phyloP scores from a whole-genome alignment of 2,888 invertebrate genomes.

The Eurytoma adleriae region DNA sequence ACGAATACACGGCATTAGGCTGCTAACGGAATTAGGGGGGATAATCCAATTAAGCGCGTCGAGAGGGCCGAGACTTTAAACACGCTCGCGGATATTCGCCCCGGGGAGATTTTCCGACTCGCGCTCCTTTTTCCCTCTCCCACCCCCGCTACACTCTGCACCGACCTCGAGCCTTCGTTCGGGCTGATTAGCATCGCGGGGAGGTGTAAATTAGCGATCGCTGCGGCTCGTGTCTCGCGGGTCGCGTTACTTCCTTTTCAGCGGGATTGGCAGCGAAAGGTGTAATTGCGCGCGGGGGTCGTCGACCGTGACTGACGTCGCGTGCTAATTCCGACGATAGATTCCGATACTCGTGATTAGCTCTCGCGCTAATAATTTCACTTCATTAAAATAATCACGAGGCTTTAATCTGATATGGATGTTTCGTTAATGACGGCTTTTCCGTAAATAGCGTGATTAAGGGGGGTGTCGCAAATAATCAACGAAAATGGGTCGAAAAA shows the following conservation, averaged over 20 bases:
- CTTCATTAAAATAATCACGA: no score
- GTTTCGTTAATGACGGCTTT: no score
- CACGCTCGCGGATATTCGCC: not conserved
- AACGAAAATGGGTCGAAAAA: no score
- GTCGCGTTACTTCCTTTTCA: not conserved
- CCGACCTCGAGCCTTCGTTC: not conserved
- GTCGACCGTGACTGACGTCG: not conserved
- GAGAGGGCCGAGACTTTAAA: not conserved
- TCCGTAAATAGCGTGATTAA: no score
- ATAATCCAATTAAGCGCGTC: constrained; percentile 29
- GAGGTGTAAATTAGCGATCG: not conserved
- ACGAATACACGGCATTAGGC: constrained; percentile 36
- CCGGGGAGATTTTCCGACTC: not conserved
- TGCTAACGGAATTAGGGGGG: constrained; percentile 36
- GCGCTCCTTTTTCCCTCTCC: not conserved
- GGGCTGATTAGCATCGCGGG: not conserved
- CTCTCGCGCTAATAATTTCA: no score
- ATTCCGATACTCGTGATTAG: no score
- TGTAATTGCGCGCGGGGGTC: not conserved
- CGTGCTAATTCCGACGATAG: no score
- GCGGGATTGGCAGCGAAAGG: not conserved
- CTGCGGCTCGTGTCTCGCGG: not conserved
- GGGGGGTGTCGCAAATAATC: no score
- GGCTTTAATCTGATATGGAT: no score
- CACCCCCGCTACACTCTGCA: not conserved